Evolutionary conservation across 1,140 invertebrate species (phyloP), one percentile per base, ranked within the genome.

Genomic region (Camponotus pennsylvanicus): DNA sequence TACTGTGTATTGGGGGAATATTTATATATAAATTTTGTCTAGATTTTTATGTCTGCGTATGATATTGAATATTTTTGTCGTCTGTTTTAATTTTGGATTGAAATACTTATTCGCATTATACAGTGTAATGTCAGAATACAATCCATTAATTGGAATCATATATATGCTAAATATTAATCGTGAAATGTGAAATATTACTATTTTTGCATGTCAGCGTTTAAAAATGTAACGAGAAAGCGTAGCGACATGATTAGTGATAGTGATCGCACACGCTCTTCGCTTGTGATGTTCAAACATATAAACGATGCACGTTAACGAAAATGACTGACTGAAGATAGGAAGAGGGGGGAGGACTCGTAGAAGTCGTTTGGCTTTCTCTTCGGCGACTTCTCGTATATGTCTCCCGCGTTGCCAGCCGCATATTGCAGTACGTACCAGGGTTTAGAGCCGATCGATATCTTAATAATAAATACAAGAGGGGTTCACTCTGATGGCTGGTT

Each of bases 381-480:
- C 57, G 18, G 79, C 69, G 61, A 85, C 57, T 80, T 61, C 57
- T 34, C 67, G 88, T 87, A 63, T 87, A 87, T 66, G 88, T 75
- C 83, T 88, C 67, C 78, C 88, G 84, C 86, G 79, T 91, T 87
- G 61, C 87, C 49, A 83, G 80, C 89, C 89, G 89, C 90, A 91
- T 90, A 91, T 91, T 90, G 87, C 87, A 91, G 55, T 85, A 83
- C 64, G 83, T 79, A 83, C 80, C 86, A 69, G 92, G 90, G 90
- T 91, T 91, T 92, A 92, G 89, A 90, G 84, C 87, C 93, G 94
- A 92, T 95, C 94, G 94, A 95, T 95, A 94, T 94, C 94, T 95
- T 95, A 94, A 95, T 95, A 95, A 95, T 95, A 94, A 95, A 95
- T 95, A 94, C 92, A 92, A 92, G 92, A 93, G 92, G 94, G 93